Conservation (phyloP, 2,888 invertebrate genomes). For the Anarsia innoxiella region DNA sequence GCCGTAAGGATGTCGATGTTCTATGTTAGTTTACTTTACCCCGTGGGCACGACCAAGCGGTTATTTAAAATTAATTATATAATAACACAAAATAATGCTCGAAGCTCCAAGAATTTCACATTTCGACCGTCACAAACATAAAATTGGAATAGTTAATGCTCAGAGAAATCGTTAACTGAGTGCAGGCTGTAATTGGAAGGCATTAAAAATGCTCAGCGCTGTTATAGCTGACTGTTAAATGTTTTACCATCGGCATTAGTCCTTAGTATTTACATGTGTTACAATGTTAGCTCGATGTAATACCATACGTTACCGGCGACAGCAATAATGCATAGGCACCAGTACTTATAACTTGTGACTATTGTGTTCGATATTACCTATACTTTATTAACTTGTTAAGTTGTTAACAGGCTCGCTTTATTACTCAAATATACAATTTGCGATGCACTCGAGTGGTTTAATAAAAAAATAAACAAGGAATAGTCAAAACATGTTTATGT, state of each 20-base stretch:
- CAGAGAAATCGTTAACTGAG: constrained; percentile 67
- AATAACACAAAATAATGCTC: no score
- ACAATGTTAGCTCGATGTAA: constrained; percentile 47
- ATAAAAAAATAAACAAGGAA: constrained; percentile 23
- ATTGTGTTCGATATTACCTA: constrained; percentile 12
- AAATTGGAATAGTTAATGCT: constrained; percentile 71
- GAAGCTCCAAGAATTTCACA: constrained; percentile 38
- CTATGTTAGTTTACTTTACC: no score
- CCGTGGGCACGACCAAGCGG: no score
- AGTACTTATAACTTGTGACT: constrained; percentile 7
- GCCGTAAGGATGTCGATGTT: no score
- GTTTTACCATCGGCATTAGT: constrained; percentile 65
- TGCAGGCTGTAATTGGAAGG: constrained; percentile 70
- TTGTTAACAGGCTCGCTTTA: constrained; percentile 14
- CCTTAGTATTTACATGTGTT: constrained; percentile 55
- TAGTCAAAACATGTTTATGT: constrained; percentile 51
- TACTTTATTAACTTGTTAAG: constrained; percentile 18
- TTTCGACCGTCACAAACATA: constrained; percentile 56
- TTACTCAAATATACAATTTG: constrained; percentile 21
- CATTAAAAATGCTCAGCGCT: constrained; percentile 65
- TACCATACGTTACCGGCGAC: constrained; percentile 22
- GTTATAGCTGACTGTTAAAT: constrained; percentile 70
- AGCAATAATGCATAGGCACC: constrained; percentile 10
- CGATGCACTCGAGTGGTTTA: constrained; percentile 14
- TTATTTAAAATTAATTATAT: no score